Evolutionary conservation across 2,888 invertebrate genomes (phyloP), one percentile per base, ranked within the genome.

Genomic region (Trisateles emortualis): DNA sequence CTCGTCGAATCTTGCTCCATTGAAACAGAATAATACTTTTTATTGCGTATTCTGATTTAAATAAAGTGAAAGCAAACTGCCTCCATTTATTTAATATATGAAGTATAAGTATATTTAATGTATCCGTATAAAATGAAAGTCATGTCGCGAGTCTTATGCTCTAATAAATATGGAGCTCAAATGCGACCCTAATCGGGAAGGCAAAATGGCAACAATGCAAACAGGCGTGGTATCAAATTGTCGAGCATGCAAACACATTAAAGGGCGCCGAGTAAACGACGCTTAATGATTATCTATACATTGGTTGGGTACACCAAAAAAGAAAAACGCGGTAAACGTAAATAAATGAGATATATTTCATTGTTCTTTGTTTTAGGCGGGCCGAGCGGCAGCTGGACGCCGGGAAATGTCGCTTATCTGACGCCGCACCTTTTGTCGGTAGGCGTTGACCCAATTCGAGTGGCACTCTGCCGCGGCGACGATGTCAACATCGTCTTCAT

Each of bases 211-310:
- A 88, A 90, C 89, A 89, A 89, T 85, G 84, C 87, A 90, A 88
- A 90, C 90, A 88, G 87, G 86, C 87, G 86, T 78, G 87, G 88
- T 87, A 88, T 87, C 86, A 90, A 90, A 87, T 88, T 87, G 87
- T 88, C 81, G 87, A 86, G 86, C 84, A 86, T 84, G 86, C 90
- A 90, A 90, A 91, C 89, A 91, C 87, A 90, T 91, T 90, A 89
- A 86, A 87, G 83, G 85, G 87, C 79, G 79, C 74, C 81, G 83
- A 79, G 84, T 81, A 89, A 88, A 87, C 86, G 84, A 78, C 78
- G 85, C 82, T 81, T 86, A 88, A 89, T 88, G 84, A 90, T 88
- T 88, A 87, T 89, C 88, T 86, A 86, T 86, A 87, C 82, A 83
- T 86, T 79, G 79, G 78, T 77, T 74, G 61, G 67, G 76, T 66